These are phyloP conservation scores for Dendrocopos noguchii DNA, from an alignment of 2,113 vertebrate species.

Conservation along the genomic window DNA sequence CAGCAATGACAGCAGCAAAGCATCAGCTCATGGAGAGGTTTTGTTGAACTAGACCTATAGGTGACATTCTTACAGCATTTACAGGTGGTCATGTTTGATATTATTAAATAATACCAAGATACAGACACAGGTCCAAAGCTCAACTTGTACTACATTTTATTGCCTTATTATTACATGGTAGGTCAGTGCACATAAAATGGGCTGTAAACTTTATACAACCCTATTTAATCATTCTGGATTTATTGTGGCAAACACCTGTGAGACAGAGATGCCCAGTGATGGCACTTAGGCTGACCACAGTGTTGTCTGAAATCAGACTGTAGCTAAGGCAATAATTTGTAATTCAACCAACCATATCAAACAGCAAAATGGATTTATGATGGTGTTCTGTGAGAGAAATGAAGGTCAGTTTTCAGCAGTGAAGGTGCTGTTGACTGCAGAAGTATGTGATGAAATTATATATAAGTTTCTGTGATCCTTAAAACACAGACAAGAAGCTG, in stretches of 20 bases:
- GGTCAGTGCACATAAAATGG: slow-evolving; percentile 13
- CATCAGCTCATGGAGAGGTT: neutral
- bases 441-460: slow-evolving; percentile 59
- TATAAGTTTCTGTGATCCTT: slow-evolving; percentile 34
- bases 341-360: slow-evolving; percentile 68
- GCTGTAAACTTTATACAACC: slow-evolving; percentile 50
- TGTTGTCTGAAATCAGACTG: slow-evolving; percentile 44
- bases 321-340: slow-evolving; percentile 58
- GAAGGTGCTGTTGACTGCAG: slow-evolving; percentile 47
- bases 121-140: neutral
- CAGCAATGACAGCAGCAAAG: neutral
- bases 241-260: neutral
- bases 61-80: neutral
- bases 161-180: slow-evolving; percentile 2
- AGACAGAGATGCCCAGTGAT: neutral
- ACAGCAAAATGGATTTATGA: slow-evolving; percentile 68
- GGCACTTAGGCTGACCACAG: neutral
- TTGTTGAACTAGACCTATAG: neutral
- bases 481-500: neutral
- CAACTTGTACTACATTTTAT: neutral
- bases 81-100: neutral
- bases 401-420: slow-evolving; percentile 66
- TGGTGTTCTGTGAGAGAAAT: slow-evolving; percentile 36
- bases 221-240: slow-evolving; percentile 48
- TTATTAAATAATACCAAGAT: neutral